A percentile compares a stretch with the other conserved stretches of the same genome.
Evolutionary conservation across 2,888 invertebrate genomes (phyloP).

Genomic region (Andrena minutula): DNA sequence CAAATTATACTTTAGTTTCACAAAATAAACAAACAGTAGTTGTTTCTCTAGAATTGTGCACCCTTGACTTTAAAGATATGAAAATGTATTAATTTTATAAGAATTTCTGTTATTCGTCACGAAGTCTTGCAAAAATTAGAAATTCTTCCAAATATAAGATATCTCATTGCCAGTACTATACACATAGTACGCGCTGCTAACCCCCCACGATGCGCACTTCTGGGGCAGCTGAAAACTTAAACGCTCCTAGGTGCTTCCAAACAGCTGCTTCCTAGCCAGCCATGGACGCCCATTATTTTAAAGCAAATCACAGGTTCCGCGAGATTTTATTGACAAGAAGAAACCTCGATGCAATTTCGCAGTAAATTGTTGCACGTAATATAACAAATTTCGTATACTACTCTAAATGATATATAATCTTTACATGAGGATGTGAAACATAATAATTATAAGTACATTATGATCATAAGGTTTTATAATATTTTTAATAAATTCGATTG

Average conservation of each 20-base stretch:
- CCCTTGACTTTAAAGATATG: not conserved
- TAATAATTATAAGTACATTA: no score
- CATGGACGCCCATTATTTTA: not conserved
- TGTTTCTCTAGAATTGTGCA: not conserved
- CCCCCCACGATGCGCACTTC: not conserved
- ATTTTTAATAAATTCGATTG: no score
- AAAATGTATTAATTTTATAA: not conserved
- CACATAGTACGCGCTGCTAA: not conserved
- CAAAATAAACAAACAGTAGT: not conserved
- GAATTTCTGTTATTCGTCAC: not conserved
- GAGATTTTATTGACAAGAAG: not conserved
- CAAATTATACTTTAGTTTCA: not conserved
- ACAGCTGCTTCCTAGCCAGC: constrained; percentile 23
- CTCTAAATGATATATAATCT: no score
- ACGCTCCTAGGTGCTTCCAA: not conserved
- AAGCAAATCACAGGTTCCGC: constrained; percentile 7
- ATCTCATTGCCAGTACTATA: not conserved
- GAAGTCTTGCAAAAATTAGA: not conserved
- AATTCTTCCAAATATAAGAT: not conserved
- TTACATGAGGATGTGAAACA: no score
- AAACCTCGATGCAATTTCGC: not conserved
- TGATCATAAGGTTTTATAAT: no score
- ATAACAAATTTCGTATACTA: no score
- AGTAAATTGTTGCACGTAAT: not conserved
- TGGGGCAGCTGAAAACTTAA: constrained; percentile 22